Base-by-base conservation (phyloP, 2,888 invertebrate species). In the Lepidocyrtoides sp. region DNA sequence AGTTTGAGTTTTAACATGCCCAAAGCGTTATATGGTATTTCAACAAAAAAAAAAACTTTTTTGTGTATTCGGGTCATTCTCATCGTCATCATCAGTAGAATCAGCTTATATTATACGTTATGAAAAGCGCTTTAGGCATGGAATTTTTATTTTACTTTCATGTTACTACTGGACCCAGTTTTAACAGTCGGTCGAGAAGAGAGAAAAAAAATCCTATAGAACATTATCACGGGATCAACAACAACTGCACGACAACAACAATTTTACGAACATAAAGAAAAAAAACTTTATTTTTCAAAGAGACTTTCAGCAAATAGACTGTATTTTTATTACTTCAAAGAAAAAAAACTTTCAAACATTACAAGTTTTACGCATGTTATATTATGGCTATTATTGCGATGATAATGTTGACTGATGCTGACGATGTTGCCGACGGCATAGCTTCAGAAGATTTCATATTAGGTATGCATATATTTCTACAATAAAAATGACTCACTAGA, bases 51-150 rank as follows among this genome's bases (percentile, higher is more conserved):
- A 60, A 26, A 60, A 60, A 60, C 60, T 26, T 8, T 12, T n/a
- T 57, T 57, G 23, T 26, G 26, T 12, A 66, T 66, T 66, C 66
- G 66, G 66, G 66, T 66, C 66, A 66, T 32, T 66, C 32, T 66
- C 66, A 32, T 66, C 36, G n/a, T 36, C 26, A 10, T 60, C 60
- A 60, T 8, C 60, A 60, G n/a, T 5, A 54, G 17, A n/a, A 17
- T 54, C 54, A 54, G 36, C 8, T 3, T 36, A 36, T 17, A 17
- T 14, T 5, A 54, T 54, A 17, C 17, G 17, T 17, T 54, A 0
- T 17, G 14, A 54, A 17, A 54, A 54, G 17, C n/a, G 54, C 54
- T 54, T 54, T 2, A 54, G 54, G 54, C n/a, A 54, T 2, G 17
- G 17, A n/a, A n/a, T 17, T 2, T 51, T n/a, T 51, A 2, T 54